These are phyloP conservation scores for Didymodactylos carnosus DNA, from an alignment of 2,888 invertebrate species.

Conservation along the genomic window DNA sequence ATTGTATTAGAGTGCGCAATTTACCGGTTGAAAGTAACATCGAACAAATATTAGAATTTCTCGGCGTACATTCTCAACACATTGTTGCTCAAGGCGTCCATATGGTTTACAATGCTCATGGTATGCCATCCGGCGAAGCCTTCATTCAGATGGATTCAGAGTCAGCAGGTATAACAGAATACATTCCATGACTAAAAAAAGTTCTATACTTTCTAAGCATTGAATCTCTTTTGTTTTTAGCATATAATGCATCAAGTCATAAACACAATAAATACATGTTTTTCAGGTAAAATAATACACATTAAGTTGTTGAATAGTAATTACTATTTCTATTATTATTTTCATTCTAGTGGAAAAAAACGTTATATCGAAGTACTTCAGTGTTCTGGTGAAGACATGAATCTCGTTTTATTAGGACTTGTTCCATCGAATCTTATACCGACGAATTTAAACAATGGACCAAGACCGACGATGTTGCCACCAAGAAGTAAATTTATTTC, in stretches of 20 bases:
- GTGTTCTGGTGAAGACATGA: conserved; percentile 97
- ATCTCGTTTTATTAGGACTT: conserved; percentile 42
- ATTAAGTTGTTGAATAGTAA: too few relatives aligned
- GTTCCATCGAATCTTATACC: neutral
- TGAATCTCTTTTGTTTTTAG: too few relatives aligned
- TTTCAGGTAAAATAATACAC: too few relatives aligned
- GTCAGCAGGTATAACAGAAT: too few relatives aligned
- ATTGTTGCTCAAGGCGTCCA: conserved; percentile 62
- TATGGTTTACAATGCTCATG: conserved; percentile 97
- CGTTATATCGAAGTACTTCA: conserved; percentile 85
- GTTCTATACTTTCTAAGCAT: too few relatives aligned
- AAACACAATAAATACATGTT: conserved; percentile 86
- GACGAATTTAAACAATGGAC: neutral
- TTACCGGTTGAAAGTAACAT: conserved; percentile 91
- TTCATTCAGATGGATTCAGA: conserved; percentile 99
- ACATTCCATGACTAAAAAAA: too few relatives aligned
- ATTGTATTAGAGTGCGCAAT: conserved; percentile 81
- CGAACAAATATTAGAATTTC: conserved; percentile 84
- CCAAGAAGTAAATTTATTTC: neutral
- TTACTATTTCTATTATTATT: too few relatives aligned
- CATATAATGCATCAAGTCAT: conserved; percentile 67
- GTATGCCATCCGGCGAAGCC: conserved; percentile 91
- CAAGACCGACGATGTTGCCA: neutral
- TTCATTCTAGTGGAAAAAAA: conserved; percentile 25
- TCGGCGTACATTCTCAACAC: conserved; percentile 86